These are phyloP conservation scores for Alaudala cheleensis DNA, from an alignment of 2,113 vertebrate genomes.

Conservation along the genomic window DNA sequence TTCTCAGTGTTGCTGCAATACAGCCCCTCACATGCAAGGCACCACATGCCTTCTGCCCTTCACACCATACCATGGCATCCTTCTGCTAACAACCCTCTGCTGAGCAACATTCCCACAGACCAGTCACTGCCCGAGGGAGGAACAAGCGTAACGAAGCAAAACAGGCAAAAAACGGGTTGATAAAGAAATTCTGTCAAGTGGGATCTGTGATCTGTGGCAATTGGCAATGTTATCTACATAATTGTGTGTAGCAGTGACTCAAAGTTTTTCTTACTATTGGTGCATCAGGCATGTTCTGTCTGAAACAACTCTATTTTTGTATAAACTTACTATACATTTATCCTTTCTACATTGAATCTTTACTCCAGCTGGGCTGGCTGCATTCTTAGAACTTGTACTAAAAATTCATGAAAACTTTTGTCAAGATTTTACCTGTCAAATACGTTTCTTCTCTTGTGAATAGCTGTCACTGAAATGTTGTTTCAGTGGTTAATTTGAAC, in stretches of 20 bases:
- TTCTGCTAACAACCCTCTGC: background rate
- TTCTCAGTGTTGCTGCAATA: background rate
- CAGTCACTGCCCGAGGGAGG: background rate
- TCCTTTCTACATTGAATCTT: background rate
- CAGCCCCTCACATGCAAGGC: background rate
- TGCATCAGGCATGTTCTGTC: background rate
- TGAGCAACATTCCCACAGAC: fast-evolving
- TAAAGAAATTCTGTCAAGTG: background rate
- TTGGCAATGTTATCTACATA: background rate
- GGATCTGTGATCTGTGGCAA: background rate
- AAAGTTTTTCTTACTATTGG: background rate
- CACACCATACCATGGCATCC: background rate
- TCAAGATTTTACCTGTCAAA: background rate
- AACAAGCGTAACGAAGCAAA: background rate
- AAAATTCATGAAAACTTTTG: background rate
- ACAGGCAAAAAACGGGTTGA: background rate
- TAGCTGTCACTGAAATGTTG: background rate
- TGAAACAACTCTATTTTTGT: background rate
- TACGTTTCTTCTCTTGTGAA: background rate
- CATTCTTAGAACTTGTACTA: background rate
- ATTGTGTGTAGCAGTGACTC: background rate
- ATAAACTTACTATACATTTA: background rate
- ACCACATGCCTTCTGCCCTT: background rate
- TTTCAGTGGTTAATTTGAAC: background rate
- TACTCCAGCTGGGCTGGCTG: background rate